Conservation (phyloP, 2,888 invertebrate species). For the Mesorhabditis spiculigera region DNA sequence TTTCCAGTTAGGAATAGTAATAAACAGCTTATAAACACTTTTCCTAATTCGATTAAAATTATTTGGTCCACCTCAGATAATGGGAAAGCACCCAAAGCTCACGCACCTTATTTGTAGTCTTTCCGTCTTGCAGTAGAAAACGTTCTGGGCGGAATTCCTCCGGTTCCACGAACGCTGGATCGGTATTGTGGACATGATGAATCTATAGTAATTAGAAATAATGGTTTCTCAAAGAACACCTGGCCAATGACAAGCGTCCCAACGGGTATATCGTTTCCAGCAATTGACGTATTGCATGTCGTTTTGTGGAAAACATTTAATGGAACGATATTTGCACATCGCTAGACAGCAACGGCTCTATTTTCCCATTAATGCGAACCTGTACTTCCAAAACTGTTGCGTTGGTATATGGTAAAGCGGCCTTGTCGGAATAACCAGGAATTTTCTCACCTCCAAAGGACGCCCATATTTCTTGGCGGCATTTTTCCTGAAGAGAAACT, state of each 20-base stretch:
- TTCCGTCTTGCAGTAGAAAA: slow-evolving; percentile 32
- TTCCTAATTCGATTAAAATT: background rate
- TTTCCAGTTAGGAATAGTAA: too few species aligned
- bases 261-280: slow-evolving; percentile 14
- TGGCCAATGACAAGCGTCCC: slow-evolving; percentile 19
- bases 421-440: slow-evolving; percentile 26
- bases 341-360: slow-evolving; percentile 12
- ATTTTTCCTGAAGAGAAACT: slow-evolving; percentile 17
- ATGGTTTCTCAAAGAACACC: background rate
- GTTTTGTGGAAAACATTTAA: slow-evolving; percentile 18
- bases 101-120: slow-evolving; percentile 27
- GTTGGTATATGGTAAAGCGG: slow-evolving; percentile 25
- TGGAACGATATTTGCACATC: slow-evolving; percentile 28
- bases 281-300: slow-evolving; percentile 13
- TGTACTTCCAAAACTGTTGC: slow-evolving; percentile 21
- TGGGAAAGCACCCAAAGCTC: background rate
- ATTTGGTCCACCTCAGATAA: background rate
- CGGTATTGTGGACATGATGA: slow-evolving; percentile 21
- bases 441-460: slow-evolving; percentile 22
- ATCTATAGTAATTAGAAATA: slow-evolving; percentile 16
- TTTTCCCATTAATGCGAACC: background rate
- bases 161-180: slow-evolving; percentile 23
- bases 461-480: slow-evolving; percentile 24
- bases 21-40: too few species aligned
- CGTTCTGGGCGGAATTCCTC: slow-evolving; percentile 31